Base-by-base conservation (phyloP, 2,888 invertebrate species). In the Ramazzottius varieornatus region DNA sequence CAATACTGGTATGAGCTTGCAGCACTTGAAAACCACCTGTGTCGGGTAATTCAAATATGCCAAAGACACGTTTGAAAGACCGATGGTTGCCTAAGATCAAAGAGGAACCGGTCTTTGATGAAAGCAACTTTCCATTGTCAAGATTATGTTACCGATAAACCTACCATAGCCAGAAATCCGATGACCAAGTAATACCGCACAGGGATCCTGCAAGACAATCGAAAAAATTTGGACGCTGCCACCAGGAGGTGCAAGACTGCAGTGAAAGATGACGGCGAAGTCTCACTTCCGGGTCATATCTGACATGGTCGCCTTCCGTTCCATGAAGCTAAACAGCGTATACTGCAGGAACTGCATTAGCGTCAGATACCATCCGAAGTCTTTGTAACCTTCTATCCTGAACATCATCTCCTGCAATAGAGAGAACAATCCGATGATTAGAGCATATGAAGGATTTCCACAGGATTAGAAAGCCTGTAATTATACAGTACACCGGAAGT, bases 1-100 rank as follows among this genome's bases (percentile, higher is more conserved):
- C 74, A 96, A 82, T 0, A 94, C 94, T 0, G 94, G 94, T 71
- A 94, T 89, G 0, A 94, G 80, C 75, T 96, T 96, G 76, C 94
- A 96, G 75, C 92, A 92, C 76, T 33, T 32, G 32, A 24, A 67
- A 29, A 54, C 63, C 29, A 70, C 76, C 80, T 92, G 91, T 0
- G 93, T 94, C 0, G 94, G 93, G 76, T 93, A 96, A 76, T 94
- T 96, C 16, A 96, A 80, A 75, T 90, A 92, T 64, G 88, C 91
- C 16, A 94, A 80, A 1, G 93, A 89, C 1, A 91, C 83, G 76
- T 96, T 96, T 1, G 93, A 93, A 68, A 93, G 81, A 0, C 92
- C 89, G 90, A 96, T 94, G 1, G 94, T 94, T 1, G 89, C 90
- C 24, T n/a, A n/a, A n/a, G n/a, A n/a, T n/a, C n/a, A n/a, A n/a